Evolutionary conservation across 2,113 vertebrate species (phyloP).

Genomic region (Corythornis cristatus): DNA sequence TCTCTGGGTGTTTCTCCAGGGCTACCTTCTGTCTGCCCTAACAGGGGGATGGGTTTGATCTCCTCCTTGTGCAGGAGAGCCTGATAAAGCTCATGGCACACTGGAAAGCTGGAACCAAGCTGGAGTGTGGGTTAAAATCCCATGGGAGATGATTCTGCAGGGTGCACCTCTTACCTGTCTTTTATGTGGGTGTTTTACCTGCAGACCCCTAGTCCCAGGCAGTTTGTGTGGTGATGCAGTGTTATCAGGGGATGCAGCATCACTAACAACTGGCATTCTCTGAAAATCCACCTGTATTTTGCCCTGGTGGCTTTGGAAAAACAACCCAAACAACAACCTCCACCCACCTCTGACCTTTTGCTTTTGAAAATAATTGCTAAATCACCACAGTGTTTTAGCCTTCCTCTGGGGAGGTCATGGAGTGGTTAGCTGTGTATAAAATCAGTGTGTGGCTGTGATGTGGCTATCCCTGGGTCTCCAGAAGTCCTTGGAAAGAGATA

Average conservation of each 20-base stretch:
- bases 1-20: neutral
- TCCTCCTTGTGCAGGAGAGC: neutral
- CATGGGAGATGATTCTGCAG: neutral
- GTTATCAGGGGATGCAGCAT: neutral
- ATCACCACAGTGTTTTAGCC: neutral
- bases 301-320: neutral
- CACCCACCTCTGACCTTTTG: neutral
- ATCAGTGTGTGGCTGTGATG: neutral
- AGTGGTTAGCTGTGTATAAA: neutral
- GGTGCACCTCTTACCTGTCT: accelerated
- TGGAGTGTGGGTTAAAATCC: neutral
- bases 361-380: neutral
- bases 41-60: neutral
- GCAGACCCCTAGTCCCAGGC: neutral
- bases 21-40: neutral
- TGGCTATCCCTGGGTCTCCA: neutral
- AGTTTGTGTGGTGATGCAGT: neutral
- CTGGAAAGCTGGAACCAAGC: neutral
- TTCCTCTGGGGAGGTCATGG: neutral
- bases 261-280: neutral
- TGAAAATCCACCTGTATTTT: neutral
- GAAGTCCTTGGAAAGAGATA: neutral
- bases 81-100: neutral
- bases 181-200: neutral
- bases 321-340: neutral